phyloP scores from a whole-genome alignment of 2,113 vertebrate species.

The Uria aalge region DNA sequence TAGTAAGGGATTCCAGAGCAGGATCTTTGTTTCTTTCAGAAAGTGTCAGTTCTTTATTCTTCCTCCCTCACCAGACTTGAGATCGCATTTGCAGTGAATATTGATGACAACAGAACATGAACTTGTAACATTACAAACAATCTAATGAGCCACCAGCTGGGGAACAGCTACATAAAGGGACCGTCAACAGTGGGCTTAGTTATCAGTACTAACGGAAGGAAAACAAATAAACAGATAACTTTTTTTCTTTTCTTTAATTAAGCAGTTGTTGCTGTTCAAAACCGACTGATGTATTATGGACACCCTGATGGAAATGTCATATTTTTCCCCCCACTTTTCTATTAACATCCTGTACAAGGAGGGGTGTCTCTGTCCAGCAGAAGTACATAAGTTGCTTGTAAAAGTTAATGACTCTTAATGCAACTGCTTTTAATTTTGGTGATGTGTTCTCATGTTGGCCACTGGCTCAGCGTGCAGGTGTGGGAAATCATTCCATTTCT shows the following conservation, averaged over 20 bases:
- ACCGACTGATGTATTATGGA: neutral
- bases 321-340: neutral
- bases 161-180: neutral
- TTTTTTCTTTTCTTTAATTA: neutral
- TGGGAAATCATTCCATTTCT: neutral
- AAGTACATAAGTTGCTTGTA: neutral
- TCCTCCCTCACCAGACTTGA: neutral
- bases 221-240: neutral
- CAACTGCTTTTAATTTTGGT: neutral
- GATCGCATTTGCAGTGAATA: neutral
- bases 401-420: neutral
- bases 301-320: neutral
- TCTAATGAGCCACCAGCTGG: neutral
- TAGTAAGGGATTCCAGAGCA: neutral
- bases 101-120: neutral
- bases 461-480: neutral
- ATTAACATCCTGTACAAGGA: neutral
- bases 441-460: neutral
- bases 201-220: neutral
- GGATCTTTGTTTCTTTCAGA: neutral
- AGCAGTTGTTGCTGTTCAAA: neutral
- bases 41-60: neutral
- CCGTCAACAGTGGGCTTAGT: neutral
- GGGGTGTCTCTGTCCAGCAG: neutral
- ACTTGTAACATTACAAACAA: neutral